Base-by-base conservation (phyloP, 92 coral and sea anemone genomes). In the Palythoa grandiflora region DNA sequence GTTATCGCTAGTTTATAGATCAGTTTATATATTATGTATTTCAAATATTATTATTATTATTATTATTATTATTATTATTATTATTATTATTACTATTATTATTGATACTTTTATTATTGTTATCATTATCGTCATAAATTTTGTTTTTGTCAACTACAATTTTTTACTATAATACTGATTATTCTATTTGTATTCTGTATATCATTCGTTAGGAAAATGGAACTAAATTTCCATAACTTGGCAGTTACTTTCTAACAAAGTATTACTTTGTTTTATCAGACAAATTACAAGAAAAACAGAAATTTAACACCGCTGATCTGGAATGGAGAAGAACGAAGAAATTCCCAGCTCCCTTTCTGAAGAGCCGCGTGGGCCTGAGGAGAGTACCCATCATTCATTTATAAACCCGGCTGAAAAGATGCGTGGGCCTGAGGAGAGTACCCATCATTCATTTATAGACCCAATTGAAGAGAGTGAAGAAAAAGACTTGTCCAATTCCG, bases 381-480 rank as follows among this genome's bases (percentile, higher is more conserved):
- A 65, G 75, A 44, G 40, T n/a, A 20, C 74, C 59, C 61, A 20
- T 52, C 38, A 81, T 68, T 61, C 28, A 13, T 66, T 47, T 47
- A n/a, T 36, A 21, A 28, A 66, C 39, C 35, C 21, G 20, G 68
- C 17, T 53, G 83, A 77, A 11, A 28, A 20, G 14, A 48, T 20
- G 14, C 35, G 20, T 4, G 61, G 7, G n/a, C 59, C 75, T 5
- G 59, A 10, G 1, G 59, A 65, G 75, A 44, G 40, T n/a, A 20
- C 74, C 59, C 61, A 47, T 52, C 38, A 81, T 68, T 61, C 28
- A 13, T 66, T 47, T 47, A n/a, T 36, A 21, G 14, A 66, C 39
- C 35, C 21, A 44, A 50, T 13, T 53, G 83, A 77, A 11, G 39
- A 57, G n/a, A 37, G n/a, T 10, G 86, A 81, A n/a, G 86, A 81